Evolutionary conservation across 2,797 vertebrate species (phyloP).

Genomic region (Darevskia nairensis): DNA sequence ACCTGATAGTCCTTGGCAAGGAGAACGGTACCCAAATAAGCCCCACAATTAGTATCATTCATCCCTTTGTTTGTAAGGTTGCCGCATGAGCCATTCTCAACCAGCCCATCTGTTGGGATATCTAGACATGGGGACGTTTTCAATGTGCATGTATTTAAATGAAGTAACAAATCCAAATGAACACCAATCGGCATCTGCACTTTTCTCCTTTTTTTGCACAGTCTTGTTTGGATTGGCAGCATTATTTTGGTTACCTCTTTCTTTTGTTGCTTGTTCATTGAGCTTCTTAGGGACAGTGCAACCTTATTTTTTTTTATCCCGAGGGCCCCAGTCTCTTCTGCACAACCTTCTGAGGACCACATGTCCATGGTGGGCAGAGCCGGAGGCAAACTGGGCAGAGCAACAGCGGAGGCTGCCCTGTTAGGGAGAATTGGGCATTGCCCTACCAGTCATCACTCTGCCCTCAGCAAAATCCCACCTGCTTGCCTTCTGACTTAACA

Average conservation of each 20-base stretch:
- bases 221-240: not conserved
- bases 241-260: not conserved
- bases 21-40: not conserved
- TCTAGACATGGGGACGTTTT: not conserved
- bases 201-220: not conserved
- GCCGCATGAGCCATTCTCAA: not conserved
- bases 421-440: no score
- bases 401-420: no score
- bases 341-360: no score
- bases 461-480: no score
- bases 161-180: not conserved
- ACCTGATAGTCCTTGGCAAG: not conserved
- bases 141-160: not conserved
- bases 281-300: not conserved
- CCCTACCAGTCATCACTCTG: no score
- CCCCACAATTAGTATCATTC: not conserved
- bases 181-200: not conserved
- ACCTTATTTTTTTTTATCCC: no score
- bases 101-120: not conserved
- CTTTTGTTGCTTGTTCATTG: not conserved
- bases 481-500: no score
- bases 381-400: no score
- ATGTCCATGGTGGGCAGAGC: no score
- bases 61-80: constrained; percentile 2
- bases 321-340: not conserved